These are phyloP conservation scores for cat (Felis catus) DNA, from an alignment of 2,113 vertebrate species.

Conservation along the genomic window F.catus_Fca126_mat1.0 CM031420.1:90239001-90239500, in stretches of 20 bases:
- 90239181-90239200: not conserved
- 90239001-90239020: not conserved
- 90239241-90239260: not conserved
- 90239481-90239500: not conserved
- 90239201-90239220: not conserved
- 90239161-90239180: conserved; percentile 10
- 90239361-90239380: not conserved
- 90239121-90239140: not conserved
- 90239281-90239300: not conserved
- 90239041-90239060: not conserved
- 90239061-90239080: not conserved
- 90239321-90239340: not conserved
- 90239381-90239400: not conserved
- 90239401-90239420: not conserved
- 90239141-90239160: not conserved
- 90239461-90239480: not conserved
- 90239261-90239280: not conserved
- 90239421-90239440: not conserved
- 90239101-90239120: not conserved
- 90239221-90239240: not conserved
- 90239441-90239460: not conserved
- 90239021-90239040: not conserved
- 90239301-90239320: not conserved
- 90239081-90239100: not conserved
- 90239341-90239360: not conserved